phyloP scores from a whole-genome alignment of 2,797 vertebrate genomes.

The Cossypha caffra region DNA sequence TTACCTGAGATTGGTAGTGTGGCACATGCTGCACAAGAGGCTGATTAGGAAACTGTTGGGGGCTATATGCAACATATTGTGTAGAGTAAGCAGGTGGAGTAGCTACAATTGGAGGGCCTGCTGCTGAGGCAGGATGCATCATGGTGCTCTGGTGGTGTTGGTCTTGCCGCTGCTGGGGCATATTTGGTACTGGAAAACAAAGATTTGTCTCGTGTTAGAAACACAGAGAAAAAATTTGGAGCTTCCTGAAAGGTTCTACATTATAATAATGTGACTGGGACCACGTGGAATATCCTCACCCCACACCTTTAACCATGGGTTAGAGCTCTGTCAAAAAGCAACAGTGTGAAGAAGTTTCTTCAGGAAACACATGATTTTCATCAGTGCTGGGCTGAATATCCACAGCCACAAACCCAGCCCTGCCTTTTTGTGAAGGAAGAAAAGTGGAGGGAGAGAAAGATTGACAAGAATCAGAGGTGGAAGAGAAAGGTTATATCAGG shows the following conservation, averaged over 20 bases:
- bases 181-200: slow-evolving; percentile 88
- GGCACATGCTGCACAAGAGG: slow-evolving; percentile 95
- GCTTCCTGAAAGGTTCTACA: neutral
- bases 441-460: neutral
- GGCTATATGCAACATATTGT: slow-evolving; percentile 96
- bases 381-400: neutral
- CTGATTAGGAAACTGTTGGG: slow-evolving; percentile 96
- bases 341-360: neutral
- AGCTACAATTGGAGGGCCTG: slow-evolving; percentile 94
- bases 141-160: slow-evolving; percentile 95
- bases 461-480: neutral
- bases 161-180: slow-evolving; percentile 96
- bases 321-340: neutral
- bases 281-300: neutral
- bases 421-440: neutral
- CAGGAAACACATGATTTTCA: neutral
- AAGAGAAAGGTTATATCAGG: neutral
- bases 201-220: neutral
- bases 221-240: accelerated
- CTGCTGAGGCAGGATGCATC: slow-evolving; percentile 95
- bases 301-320: neutral
- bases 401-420: neutral
- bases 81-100: slow-evolving; percentile 90
- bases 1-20: slow-evolving; percentile 95
- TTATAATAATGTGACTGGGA: neutral